Evolutionary conservation across 2,113 vertebrate genomes (phyloP), one percentile per base, ranked within the genome.

Genomic region (Microtus ochrogaster): DNA sequence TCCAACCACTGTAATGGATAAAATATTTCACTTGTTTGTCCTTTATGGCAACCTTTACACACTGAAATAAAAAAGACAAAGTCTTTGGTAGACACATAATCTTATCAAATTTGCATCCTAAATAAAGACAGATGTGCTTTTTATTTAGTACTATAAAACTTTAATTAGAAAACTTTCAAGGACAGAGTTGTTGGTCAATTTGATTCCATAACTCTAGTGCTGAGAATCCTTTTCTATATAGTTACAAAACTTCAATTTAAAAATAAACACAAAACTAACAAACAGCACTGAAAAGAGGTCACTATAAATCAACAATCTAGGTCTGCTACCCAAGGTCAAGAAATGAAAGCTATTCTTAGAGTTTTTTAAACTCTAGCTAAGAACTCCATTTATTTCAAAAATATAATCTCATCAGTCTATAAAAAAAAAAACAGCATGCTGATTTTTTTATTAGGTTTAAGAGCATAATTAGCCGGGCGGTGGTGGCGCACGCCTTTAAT

Each of bases 1-100:
- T 99, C 99, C 99, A 99, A 73, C 99, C 99, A 97, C 99, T 99
- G 98, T 99, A 99, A 99, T 99, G 99, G 99, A 99, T 99, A 52
- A 99, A 99, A 98, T 99, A 99, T 97, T 99, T 99, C 98, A 99
- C 99, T 98, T 99, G 99, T 98, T 99, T 99, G 98, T 99, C 99
- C 99, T 99, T 99, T 98, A 99, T 99, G 98, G 99, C 99, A 98
- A 99, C 99, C 97, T 99, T 99, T 97, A 99, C 99, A 98, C 99
- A 99, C 99, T 99, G 98, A 21, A 99, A 99, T 12, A 94, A 93
- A 98, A 97, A 92, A 83, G 96, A 87, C 93, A 85, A 89, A 24
- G 81, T 97, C 63, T 65, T 84, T 84, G 24, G 39, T 65, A 65
- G 65, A 84, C 26, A 84, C 58, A 65, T 41, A 41, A 83, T 65